These are phyloP conservation scores for Danio choprae DNA, from an alignment of 2,797 vertebrate genomes.

Conservation along the genomic window DNA sequence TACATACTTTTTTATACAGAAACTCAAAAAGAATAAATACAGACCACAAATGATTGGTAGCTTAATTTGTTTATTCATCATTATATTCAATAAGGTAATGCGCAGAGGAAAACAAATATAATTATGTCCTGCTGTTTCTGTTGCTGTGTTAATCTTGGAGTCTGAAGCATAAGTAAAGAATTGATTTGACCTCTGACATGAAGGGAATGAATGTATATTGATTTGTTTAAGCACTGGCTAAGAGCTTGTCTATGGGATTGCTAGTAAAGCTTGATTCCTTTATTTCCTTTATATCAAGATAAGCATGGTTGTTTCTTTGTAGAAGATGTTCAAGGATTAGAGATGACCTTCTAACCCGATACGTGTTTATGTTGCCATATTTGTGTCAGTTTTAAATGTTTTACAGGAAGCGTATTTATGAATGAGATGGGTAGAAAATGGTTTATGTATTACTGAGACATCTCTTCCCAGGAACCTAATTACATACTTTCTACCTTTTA, in stretches of 20 bases:
- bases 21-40: background rate
- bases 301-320: slow-evolving; percentile 15
- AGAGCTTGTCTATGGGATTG: slow-evolving; percentile 47
- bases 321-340: background rate
- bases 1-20: background rate
- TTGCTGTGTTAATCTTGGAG: slow-evolving; percentile 19
- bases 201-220: slow-evolving; percentile 55
- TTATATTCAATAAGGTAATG: background rate
- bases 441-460: background rate
- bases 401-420: background rate
- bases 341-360: background rate
- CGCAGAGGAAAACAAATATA: background rate
- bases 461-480: too few relatives aligned
- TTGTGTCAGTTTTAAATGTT: background rate
- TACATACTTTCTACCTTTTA: too few relatives aligned
- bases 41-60: background rate
- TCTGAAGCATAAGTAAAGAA: slow-evolving; percentile 31
- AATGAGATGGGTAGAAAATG: background rate
- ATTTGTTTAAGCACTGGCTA: slow-evolving; percentile 58
- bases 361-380: background rate
- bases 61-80: background rate
- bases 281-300: slow-evolving; percentile 41
- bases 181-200: slow-evolving; percentile 56
- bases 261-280: slow-evolving; percentile 20
- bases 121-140: background rate